A percentile compares a stretch with the other conserved stretches of the same genome.
phyloP scores from a whole-genome alignment of 2,113 vertebrate genomes.

The Erpornis zantholeuca region DNA sequence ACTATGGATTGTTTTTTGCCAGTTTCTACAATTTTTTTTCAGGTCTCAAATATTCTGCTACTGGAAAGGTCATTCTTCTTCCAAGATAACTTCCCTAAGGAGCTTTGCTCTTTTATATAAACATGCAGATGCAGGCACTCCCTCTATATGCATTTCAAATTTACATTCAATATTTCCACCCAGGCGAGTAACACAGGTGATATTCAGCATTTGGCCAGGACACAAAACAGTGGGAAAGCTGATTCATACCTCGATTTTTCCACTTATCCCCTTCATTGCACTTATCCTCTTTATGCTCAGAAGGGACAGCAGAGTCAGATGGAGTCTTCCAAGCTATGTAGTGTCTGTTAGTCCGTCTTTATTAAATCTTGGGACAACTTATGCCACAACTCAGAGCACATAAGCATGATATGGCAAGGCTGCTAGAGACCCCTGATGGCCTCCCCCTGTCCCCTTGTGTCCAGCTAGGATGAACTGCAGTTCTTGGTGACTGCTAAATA shows the following conservation, averaged over 20 bases:
- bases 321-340: neutral
- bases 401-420: neutral
- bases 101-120: neutral
- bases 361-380: neutral
- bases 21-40: neutral
- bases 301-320: neutral
- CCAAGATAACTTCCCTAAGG: neutral
- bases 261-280: neutral
- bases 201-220: neutral
- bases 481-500: neutral
- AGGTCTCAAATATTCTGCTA: neutral
- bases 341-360: neutral
- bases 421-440: neutral
- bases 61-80: neutral
- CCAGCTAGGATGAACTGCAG: neutral
- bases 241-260: neutral
- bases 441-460: neutral
- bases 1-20: neutral
- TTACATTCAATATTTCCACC: neutral
- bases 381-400: neutral
- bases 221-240: neutral
- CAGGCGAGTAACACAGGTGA: neutral
- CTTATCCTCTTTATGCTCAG: neutral
- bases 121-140: neutral
- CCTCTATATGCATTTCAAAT: neutral